Evolutionary conservation across 2,888 invertebrate species (phyloP).

Genomic region (Coenonympha arcania): DNA sequence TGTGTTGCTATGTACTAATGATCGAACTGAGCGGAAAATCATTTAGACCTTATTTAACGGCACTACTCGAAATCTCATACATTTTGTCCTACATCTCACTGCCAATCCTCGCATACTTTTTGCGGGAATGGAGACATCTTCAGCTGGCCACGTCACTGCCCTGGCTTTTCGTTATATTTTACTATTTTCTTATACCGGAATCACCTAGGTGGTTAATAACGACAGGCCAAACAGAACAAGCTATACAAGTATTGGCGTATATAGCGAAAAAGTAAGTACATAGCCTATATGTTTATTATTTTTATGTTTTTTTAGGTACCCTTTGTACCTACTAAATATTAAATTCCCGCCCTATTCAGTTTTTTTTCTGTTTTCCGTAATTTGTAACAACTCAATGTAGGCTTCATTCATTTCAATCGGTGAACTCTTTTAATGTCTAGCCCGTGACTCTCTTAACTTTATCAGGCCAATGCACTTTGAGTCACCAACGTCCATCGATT

Average conservation of each 20-base stretch:
- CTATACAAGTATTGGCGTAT: constrained; percentile 75
- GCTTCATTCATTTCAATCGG: no score
- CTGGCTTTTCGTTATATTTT: constrained; percentile 71
- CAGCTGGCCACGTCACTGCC: constrained; percentile 72
- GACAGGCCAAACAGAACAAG: constrained; percentile 76
- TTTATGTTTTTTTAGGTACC: neutral
- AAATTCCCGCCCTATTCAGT: neutral
- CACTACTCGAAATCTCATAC: constrained; percentile 72
- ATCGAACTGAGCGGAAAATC: constrained; percentile 76
- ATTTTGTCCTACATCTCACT: constrained; percentile 71
- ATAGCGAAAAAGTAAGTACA: constrained; percentile 71
- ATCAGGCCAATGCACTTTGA: no score
- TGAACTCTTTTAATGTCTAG: no score
- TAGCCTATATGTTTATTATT: neutral
- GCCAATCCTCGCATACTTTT: constrained; percentile 74
- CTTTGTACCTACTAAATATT: neutral
- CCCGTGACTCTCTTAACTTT: no score
- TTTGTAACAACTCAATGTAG: no score
- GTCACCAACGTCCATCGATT: no score
- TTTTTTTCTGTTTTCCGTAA: no score
- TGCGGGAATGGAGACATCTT: constrained; percentile 75
- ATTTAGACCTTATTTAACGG: constrained; percentile 70
- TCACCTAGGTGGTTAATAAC: constrained; percentile 86
- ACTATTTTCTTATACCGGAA: constrained; percentile 82
- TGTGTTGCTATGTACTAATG: constrained; percentile 77